Evolutionary conservation across 2,113 vertebrate genomes (phyloP).

Genomic region (Microcebus griseorufus): DNA sequence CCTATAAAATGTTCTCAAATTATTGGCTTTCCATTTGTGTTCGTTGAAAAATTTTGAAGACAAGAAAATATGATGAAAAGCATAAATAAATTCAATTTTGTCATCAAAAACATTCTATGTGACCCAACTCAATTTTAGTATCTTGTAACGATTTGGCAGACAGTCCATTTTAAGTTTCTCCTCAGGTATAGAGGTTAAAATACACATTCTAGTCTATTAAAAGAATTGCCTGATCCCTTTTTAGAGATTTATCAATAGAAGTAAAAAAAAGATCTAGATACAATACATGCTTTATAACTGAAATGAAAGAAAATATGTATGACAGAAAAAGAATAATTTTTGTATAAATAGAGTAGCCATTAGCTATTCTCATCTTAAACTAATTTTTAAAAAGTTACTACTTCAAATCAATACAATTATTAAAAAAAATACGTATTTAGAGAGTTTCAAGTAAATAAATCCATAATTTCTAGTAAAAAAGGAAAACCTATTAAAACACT

Average conservation of each 20-base stretch:
- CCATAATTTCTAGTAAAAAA: conserved; percentile 60
- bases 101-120: not conserved
- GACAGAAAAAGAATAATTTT: not conserved
- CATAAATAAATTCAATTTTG: conserved; percentile 42
- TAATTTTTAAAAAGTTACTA: conserved; percentile 27
- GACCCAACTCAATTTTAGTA: not conserved
- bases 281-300: not conserved
- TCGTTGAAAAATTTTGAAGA: not conserved
- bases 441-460: conserved; percentile 60
- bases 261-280: not conserved
- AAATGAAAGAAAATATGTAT: not conserved
- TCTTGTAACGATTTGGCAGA: not conserved
- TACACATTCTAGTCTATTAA: not conserved
- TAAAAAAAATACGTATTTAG: not conserved
- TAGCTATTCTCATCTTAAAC: conserved; percentile 20
- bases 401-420: conserved; percentile 24
- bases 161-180: conserved; percentile 17
- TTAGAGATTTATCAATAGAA: not conserved
- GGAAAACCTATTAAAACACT: conserved; percentile 65
- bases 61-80: not conserved
- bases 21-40: not conserved
- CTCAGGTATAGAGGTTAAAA: not conserved
- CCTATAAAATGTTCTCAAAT: conserved; percentile 7
- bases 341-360: not conserved
- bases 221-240: not conserved